A percentile compares a stretch with the other conserved stretches of the same genome.
These are phyloP conservation scores for Callionymus lyra DNA, from an alignment of 2,113 vertebrate genomes.

Conservation along the genomic window DNA sequence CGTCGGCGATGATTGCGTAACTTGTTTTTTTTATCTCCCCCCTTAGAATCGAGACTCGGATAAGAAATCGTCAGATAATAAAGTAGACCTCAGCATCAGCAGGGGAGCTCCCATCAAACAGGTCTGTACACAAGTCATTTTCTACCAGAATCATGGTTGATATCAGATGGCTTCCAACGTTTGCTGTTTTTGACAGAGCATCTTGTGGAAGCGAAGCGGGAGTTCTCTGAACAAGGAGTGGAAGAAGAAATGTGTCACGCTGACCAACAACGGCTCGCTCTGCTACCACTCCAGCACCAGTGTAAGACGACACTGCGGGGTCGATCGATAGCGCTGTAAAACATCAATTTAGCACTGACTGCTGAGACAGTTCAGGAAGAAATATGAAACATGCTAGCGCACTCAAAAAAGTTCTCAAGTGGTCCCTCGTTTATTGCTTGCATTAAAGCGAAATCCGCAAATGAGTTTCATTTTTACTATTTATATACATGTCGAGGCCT, in stretches of 20 bases:
- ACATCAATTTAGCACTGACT: constrained; percentile 8
- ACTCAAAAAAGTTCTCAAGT: too few relatives aligned
- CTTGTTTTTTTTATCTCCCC: constrained; percentile 18
- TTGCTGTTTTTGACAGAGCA: constrained; percentile 65
- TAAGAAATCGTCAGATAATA: constrained; percentile 76
- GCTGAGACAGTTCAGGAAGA: too few relatives aligned
- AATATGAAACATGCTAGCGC: too few relatives aligned
- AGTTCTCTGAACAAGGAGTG: constrained; percentile 96
- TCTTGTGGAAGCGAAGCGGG: constrained; percentile 86
- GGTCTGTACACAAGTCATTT: constrained; percentile 46
- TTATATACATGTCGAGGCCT: too few relatives aligned
- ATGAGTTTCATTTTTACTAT: too few relatives aligned
- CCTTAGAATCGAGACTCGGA: constrained; percentile 84
- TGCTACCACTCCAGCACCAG: constrained; percentile 88
- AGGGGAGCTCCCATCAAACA: constrained; percentile 86
- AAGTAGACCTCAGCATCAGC: constrained; percentile 70
- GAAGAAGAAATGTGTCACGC: constrained; percentile 95
- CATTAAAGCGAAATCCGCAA: too few relatives aligned
- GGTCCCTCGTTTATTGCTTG: too few relatives aligned
- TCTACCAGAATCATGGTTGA: constrained; percentile 1
- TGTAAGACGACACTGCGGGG: constrained; percentile 64
- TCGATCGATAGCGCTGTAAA: constrained; percentile 12
- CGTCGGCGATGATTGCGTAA: too few relatives aligned
- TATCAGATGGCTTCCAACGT: constrained; percentile 2
- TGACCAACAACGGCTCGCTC: constrained; percentile 84